Evolutionary conservation across 2,888 invertebrate species (phyloP).

Genomic region (Archips xylosteana): DNA sequence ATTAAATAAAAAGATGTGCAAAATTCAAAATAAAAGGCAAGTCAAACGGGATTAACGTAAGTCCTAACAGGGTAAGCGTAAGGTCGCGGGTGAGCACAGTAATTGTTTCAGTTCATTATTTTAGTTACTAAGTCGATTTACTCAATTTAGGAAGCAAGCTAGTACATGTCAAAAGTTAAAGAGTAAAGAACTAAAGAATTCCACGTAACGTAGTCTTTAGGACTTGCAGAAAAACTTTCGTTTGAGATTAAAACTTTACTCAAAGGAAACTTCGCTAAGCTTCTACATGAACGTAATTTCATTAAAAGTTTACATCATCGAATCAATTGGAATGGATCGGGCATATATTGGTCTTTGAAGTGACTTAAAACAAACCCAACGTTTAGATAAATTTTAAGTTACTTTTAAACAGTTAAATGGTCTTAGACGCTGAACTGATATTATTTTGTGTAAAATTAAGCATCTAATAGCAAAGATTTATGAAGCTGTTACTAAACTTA

Average conservation of each 20-base stretch:
- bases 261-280: slow-evolving; percentile 1
- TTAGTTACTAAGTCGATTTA: not conserved
- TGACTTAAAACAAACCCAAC: not conserved
- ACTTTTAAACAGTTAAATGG: not conserved
- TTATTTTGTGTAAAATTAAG: too few species aligned
- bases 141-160: not conserved
- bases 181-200: not conserved
- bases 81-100: too few species aligned
- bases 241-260: slow-evolving; percentile 1
- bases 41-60: too few species aligned
- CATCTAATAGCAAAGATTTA: too few species aligned
- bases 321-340: slow-evolving; percentile 3
- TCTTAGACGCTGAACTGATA: too few species aligned
- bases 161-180: not conserved
- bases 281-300: slow-evolving; percentile 11
- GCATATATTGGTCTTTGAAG: slow-evolving; percentile 29
- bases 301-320: slow-evolving; percentile 26
- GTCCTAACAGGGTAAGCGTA: too few species aligned
- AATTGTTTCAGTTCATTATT: too few species aligned
- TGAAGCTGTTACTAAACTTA: too few species aligned
- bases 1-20: too few species aligned
- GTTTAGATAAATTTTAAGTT: not conserved
- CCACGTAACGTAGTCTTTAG: not conserved
- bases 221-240: slow-evolving; percentile 2
- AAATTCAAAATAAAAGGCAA: too few species aligned